Base-by-base conservation (phyloP, 2,113 vertebrate genomes). In the Hypanus sabinus region DNA sequence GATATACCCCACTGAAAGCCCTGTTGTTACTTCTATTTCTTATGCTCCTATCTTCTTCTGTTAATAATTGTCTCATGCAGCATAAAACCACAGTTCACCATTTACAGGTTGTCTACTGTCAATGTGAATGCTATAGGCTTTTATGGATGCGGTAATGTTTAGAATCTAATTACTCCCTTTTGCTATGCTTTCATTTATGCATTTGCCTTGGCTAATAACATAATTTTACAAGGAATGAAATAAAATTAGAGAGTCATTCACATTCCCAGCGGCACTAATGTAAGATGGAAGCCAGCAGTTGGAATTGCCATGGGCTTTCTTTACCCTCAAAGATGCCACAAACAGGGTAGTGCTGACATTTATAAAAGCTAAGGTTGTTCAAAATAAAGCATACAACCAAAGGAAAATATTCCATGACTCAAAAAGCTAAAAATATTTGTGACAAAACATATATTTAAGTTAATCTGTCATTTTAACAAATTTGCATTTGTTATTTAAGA, bases 191-290 rank as follows among this genome's bases (percentile, higher is more conserved):
- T n/a, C 55, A 85, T 60, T 85, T 85, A 85, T 27, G 46, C 81
- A 30, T 60, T 85, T 60, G 27, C 10, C 0, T 85, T 85, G 46
- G 24, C 81, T 85, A 57, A 81, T 60, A 85, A 85, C 27, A 5
- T 30, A 85, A 85, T 85, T 85, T 85, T 27, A 85, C 81, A 85
- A 30, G 79, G 33, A 81, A 81, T 38, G 16, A 81, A 81, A 81
- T 57, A 85, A 85, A 85, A 85, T 85, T 85, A 60, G 46, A 83
- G 38, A 83, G 80, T 60, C 24, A 30, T 60, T 85, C 22, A 60
- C 24, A 85, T 30, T 85, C 27, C 24, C 60, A 8, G 46, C 24
- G 55, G 46, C 81, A 60, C 55, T 57, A 57, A 57, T 60, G 46
- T 27, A 85, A 60, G 55, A 85, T 14, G 55, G 81, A 27, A 57